These are phyloP conservation scores for Orycteropus afer DNA, from an alignment of 2,113 vertebrate species.

Conservation along the genomic window DNA sequence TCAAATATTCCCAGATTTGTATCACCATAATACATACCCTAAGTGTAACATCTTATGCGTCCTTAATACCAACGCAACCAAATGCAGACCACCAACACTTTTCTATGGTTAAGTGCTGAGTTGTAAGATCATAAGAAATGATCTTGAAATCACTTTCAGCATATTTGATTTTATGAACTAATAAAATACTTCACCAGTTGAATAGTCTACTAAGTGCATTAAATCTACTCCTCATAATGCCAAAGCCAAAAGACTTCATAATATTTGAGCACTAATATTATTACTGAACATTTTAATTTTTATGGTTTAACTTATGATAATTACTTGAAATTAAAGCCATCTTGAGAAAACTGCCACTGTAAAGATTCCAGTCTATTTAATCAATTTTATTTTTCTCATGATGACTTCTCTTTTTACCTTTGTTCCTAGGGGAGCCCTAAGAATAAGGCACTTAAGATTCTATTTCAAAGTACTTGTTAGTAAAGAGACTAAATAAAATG, in stretches of 20 bases:
- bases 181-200: conserved; percentile 66
- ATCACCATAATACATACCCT: not conserved
- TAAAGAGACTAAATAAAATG: conserved; percentile 46
- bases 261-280: conserved; percentile 67
- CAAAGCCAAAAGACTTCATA: conserved; percentile 70
- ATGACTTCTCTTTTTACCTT: conserved; percentile 68
- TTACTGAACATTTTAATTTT: conserved; percentile 66
- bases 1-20: not conserved
- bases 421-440: conserved; percentile 6
- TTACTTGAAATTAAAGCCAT: conserved; percentile 70
- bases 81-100: not conserved
- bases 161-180: conserved; percentile 70
- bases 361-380: conserved; percentile 46
- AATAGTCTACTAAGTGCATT: conserved; percentile 59
- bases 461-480: conserved; percentile 12
- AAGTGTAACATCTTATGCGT: not conserved
- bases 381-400: conserved; percentile 68
- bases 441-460: conserved; percentile 46
- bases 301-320: conserved; percentile 66
- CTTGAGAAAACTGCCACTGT: conserved; percentile 53
- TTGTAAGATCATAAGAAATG: conserved; percentile 43
- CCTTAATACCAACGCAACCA: not conserved
- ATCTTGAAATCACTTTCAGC: conserved; percentile 46
- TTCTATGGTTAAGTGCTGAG: not conserved
- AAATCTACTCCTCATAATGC: conserved; percentile 57